A percentile compares a stretch with the other conserved stretches of the same genome.
phyloP scores from a whole-genome alignment of 1,140 invertebrate genomes.

The Drosophila trapezifrons region DNA sequence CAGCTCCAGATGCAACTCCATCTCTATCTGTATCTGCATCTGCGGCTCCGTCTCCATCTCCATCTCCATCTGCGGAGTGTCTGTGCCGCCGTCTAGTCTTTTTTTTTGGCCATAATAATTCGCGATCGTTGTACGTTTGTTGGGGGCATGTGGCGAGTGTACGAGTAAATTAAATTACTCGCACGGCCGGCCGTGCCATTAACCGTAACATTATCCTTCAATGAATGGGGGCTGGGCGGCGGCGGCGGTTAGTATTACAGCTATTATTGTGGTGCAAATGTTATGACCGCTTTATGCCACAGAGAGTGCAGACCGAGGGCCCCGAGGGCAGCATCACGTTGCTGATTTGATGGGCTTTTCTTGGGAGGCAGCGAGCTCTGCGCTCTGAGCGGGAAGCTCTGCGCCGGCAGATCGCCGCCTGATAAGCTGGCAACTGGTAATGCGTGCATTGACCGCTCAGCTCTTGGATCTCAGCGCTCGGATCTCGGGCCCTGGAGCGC shows the following conservation, averaged over 20 bases:
- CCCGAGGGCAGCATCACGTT: slow-evolving; percentile 78
- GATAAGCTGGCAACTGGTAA: slow-evolving; percentile 66
- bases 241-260: slow-evolving; percentile 60
- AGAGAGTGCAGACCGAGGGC: slow-evolving; percentile 39
- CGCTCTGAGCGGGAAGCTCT: slow-evolving; percentile 23
- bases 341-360: slow-evolving; percentile 73
- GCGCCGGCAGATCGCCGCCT: slow-evolving; percentile 39
- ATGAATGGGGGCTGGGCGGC: slow-evolving; percentile 61
- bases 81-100: slow-evolving; percentile 38
- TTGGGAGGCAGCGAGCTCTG: slow-evolving; percentile 18
- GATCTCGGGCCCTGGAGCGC: slow-evolving; percentile 38
- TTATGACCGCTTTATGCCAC: slow-evolving; percentile 54
- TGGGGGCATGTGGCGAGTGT: slow-evolving; percentile 51
- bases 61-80: slow-evolving; percentile 11
- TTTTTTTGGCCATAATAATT: slow-evolving; percentile 62
- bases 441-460: slow-evolving; percentile 76
- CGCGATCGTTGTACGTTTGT: slow-evolving; percentile 49
- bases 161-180: slow-evolving; percentile 71
- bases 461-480: slow-evolving; percentile 32
- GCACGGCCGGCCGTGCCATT: slow-evolving; percentile 49
- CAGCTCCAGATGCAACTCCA: not conserved
- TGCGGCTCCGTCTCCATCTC: not conserved
- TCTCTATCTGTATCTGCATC: slow-evolving; percentile 25
- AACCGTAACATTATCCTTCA: slow-evolving; percentile 75
- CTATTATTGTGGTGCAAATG: slow-evolving; percentile 80